These are phyloP conservation scores for Bellardia bayeri DNA, from an alignment of 2,888 invertebrate genomes.

Conservation along the genomic window DNA sequence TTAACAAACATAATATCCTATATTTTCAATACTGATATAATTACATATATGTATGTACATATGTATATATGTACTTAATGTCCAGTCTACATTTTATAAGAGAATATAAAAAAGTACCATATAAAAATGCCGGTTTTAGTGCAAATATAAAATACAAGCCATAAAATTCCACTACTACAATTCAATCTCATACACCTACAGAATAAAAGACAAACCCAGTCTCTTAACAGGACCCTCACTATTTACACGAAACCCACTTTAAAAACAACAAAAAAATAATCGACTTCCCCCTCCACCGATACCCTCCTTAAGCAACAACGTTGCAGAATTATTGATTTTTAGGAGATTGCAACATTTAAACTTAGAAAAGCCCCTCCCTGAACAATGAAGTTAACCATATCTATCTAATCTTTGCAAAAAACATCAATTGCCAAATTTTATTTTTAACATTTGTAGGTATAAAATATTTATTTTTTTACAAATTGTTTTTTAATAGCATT, in stretches of 20 bases:
- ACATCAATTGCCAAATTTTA: neutral
- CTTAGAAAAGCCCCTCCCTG: slow-evolving; percentile 67
- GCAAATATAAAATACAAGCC: slow-evolving; percentile 49
- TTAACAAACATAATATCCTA: no score
- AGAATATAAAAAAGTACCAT: neutral
- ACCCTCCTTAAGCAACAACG: slow-evolving; percentile 36
- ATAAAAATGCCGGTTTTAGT: slow-evolving; percentile 64
- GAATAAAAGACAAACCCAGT: slow-evolving; percentile 2
- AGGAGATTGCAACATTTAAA: slow-evolving; percentile 68
- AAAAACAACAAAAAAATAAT: slow-evolving; percentile 1
- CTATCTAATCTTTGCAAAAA: neutral
- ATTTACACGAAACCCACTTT: slow-evolving; percentile 48
- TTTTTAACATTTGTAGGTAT: neutral
- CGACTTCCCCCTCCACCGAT: slow-evolving; percentile 19
- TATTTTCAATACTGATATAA: no score
- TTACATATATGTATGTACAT: no score
- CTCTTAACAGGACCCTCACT: slow-evolving; percentile 43
- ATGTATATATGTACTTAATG: neutral
- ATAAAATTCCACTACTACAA: slow-evolving; percentile 47
- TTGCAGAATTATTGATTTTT: slow-evolving; percentile 72
- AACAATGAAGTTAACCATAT: slow-evolving; percentile 7
- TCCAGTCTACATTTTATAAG: neutral
- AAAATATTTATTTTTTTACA: neutral
- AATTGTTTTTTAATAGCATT: slow-evolving; percentile 31
- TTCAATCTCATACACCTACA: slow-evolving; percentile 8